These are phyloP conservation scores for Xestia xanthographa DNA, from an alignment of 2,888 invertebrate genomes.

Conservation along the genomic window DNA sequence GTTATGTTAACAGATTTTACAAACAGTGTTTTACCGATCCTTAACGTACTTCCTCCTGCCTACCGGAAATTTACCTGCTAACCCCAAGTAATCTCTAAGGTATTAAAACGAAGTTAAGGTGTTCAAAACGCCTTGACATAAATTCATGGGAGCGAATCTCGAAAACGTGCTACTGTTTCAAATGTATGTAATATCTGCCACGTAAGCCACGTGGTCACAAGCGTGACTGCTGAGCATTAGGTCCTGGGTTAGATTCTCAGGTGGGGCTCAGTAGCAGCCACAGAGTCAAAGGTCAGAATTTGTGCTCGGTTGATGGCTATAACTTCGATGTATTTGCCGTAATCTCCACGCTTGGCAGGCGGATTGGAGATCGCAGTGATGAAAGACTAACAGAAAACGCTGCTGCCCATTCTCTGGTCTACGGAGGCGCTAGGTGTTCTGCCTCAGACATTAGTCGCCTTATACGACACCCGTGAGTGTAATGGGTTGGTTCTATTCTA, in stretches of 20 bases:
- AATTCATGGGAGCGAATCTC: conserved; percentile 43
- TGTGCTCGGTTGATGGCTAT: not conserved
- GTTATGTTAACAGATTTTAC: not conserved
- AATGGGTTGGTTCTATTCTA: too few species aligned
- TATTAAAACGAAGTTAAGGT: conserved; percentile 54
- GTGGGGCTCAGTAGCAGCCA: not conserved
- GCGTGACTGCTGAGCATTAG: not conserved
- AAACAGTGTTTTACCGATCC: conserved; percentile 23
- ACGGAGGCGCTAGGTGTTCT: too few species aligned
- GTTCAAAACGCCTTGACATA: conserved; percentile 47
- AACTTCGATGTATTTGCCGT: not conserved
- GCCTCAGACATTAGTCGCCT: too few species aligned
- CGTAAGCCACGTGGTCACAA: not conserved
- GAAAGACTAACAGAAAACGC: too few species aligned
- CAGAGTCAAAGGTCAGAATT: not conserved
- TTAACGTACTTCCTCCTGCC: conserved; percentile 30
- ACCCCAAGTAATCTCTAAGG: conserved; percentile 53
- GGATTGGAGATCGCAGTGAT: too few species aligned
- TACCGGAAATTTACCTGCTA: conserved; percentile 48
- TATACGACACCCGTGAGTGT: too few species aligned
- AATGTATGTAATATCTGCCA: too few species aligned
- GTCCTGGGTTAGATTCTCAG: not conserved
- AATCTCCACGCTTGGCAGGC: too few species aligned
- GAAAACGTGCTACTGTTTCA: conserved; percentile 11
- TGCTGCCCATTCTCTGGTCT: too few species aligned